Evolutionary conservation across 2,888 invertebrate species (phyloP).

Genomic region (Drosophila subquinaria): DNA sequence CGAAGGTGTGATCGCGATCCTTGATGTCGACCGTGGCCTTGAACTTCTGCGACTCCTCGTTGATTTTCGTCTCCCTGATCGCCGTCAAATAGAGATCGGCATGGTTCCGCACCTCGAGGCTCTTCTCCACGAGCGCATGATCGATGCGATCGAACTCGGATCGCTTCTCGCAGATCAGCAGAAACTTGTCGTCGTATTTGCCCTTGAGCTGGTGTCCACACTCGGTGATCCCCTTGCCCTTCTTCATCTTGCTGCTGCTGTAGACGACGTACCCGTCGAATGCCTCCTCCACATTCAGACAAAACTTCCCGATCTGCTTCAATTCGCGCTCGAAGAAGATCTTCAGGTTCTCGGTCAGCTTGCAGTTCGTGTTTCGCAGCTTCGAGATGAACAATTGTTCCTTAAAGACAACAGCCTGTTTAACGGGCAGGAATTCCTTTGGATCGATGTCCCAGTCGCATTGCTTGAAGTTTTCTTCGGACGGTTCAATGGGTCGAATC

Average conservation of each 20-base stretch:
- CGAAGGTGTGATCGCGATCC: constrained; percentile 74
- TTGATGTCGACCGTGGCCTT: constrained; percentile 79
- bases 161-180: constrained; percentile 78
- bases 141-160: constrained; percentile 81
- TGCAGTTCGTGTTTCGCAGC: constrained; percentile 71
- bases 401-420: constrained; percentile 72
- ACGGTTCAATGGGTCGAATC: constrained; percentile 67
- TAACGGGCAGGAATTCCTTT: constrained; percentile 72
- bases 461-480: constrained; percentile 54
- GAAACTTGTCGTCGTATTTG: constrained; percentile 78
- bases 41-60: constrained; percentile 75
- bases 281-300: constrained; percentile 77
- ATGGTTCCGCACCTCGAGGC: constrained; percentile 71
- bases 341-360: constrained; percentile 72
- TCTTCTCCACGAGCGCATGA: constrained; percentile 74
- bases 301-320: constrained; percentile 72
- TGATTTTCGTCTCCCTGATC: constrained; percentile 76
- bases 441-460: constrained; percentile 75
- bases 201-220: constrained; percentile 78
- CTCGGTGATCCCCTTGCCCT: constrained; percentile 61
- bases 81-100: constrained; percentile 68
- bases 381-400: constrained; percentile 76
- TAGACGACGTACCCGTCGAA: constrained; percentile 81
- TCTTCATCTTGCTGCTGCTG: constrained; percentile 78
- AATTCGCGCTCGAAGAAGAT: constrained; percentile 80